Base-by-base conservation (phyloP, 30 jellyfish, hydroid and myxozoan species). In the Pelagia noctiluca region DNA sequence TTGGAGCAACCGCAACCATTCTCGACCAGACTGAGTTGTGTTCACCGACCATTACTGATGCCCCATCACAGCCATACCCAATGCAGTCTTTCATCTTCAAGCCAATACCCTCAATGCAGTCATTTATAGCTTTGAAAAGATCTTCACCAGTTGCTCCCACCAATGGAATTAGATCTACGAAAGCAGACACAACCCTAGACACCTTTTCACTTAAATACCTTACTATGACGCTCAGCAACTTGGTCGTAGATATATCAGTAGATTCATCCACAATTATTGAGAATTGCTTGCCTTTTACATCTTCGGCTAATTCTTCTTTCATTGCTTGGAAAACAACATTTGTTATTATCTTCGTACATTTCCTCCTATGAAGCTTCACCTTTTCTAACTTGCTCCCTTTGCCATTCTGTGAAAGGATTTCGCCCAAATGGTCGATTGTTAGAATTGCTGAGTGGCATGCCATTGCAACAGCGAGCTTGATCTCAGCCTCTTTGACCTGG, bases 401-500 rank as follows among this genome's bases (percentile, higher is more conserved):
- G n/a, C 61, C 87, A 83, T 35, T 71, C 50, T 37, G 30, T 68
- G 33, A 23, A 28, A 68, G 67, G 2, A 82, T 0, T 69, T 69
- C 92, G 23, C 86, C 92, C 10, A 69, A n/a, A 69, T 69, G 92
- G 87, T 69, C 86, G 0, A 82, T 49, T 24, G 78, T 19, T 21
- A 53, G 81, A 24, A 78, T 62, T 11, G 96, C 94, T 50, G 72
- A 24, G 57, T 88, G 89, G 69, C 94, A 88, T 24, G 89, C 23
- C 49, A 87, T 87, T 63, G 82, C 61, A 36, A 87, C 83, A 29
- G 93, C 88, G 28, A 86, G 53, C 57, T 78, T 64, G 23, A 86
- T 68, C 67, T 86, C 96, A 10, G 67, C 53, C 67, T 46, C 70
- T 42, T 75, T 86, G n/a, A 77, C 66, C 47, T 64, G 62, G 23